Percentiles rank a stretch among this genome's conserved stretches.
Evolutionary conservation across 1,140 invertebrate species (phyloP).

Genomic region (Charaxes varanes): DNA sequence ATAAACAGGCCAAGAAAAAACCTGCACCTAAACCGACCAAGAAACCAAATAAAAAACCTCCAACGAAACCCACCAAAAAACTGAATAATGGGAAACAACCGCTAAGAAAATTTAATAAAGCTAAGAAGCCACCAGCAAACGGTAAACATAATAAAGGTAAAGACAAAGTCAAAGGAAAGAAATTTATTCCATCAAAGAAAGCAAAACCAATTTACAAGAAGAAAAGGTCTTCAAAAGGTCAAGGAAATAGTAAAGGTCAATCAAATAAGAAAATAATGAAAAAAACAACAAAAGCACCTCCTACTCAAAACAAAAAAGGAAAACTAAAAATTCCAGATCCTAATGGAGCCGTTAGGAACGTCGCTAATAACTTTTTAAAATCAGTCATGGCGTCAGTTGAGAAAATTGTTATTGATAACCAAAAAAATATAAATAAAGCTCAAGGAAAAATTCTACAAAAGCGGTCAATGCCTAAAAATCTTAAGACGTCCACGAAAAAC

Average conservation of each 20-base stretch:
- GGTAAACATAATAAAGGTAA: not conserved
- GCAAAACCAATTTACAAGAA: constrained; percentile 6
- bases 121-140: not conserved
- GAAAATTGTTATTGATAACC: constrained; percentile 28
- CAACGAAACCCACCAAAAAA: constrained; percentile 7
- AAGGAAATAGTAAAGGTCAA: too few species aligned
- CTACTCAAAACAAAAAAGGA: constrained; percentile 11
- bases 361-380: constrained; percentile 30
- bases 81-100: constrained; percentile 4
- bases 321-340: constrained; percentile 8
- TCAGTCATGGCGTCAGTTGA: constrained; percentile 31
- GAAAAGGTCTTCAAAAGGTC: constrained; percentile 8
- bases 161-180: constrained; percentile 11
- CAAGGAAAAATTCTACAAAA: constrained; percentile 25
- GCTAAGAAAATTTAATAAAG: not conserved
- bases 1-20: constrained; percentile 6
- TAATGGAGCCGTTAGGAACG: constrained; percentile 17
- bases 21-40: constrained; percentile 8
- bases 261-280: constrained; percentile 16
- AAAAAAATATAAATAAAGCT: constrained; percentile 21
- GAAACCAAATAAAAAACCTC: constrained; percentile 7
- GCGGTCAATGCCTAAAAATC: constrained; percentile 20
- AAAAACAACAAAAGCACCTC: constrained; percentile 12
- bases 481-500: too few species aligned
- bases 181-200: constrained; percentile 12